These are phyloP conservation scores for Zaprionus lineosus DNA, from an alignment of 2,888 invertebrate species.

Conservation along the genomic window DNA sequence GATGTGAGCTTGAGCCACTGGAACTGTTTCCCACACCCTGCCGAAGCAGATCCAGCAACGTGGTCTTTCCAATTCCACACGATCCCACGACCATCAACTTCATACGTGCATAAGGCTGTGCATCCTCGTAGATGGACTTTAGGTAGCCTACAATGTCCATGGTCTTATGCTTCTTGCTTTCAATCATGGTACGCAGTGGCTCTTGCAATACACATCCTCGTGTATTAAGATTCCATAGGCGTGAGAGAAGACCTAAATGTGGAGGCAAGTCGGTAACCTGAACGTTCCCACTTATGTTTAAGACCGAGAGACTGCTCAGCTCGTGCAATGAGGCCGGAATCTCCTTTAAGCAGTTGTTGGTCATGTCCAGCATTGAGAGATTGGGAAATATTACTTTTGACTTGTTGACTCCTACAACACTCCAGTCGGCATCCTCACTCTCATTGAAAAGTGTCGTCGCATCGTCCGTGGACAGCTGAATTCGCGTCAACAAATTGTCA, in stretches of 20 bases:
- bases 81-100: constrained; percentile 98
- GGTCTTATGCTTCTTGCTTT: constrained; percentile 95
- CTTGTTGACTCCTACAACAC: constrained; percentile 84
- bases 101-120: constrained; percentile 96
- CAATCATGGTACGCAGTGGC: constrained; percentile 94
- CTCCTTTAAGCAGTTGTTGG: constrained; percentile 90
- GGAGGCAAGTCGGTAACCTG: constrained; percentile 95
- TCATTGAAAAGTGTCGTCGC: constrained; percentile 86
- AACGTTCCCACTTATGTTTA: constrained; percentile 90
- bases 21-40: constrained; percentile 87
- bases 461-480: constrained; percentile 92
- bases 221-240: constrained; percentile 98
- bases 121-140: constrained; percentile 93
- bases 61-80: constrained; percentile 94
- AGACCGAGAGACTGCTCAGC: constrained; percentile 93
- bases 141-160: constrained; percentile 96
- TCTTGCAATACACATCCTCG: constrained; percentile 94
- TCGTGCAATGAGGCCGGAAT: constrained; percentile 94
- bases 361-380: constrained; percentile 96
- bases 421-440: constrained; percentile 86
- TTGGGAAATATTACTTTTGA: constrained; percentile 93
- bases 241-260: constrained; percentile 95
- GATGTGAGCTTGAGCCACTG: constrained; percentile 85
- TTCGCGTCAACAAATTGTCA: constrained; percentile 91
- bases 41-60: constrained; percentile 92